Conservation (phyloP, 1,140 invertebrate species). For the Portunus trituberculatus region DNA sequence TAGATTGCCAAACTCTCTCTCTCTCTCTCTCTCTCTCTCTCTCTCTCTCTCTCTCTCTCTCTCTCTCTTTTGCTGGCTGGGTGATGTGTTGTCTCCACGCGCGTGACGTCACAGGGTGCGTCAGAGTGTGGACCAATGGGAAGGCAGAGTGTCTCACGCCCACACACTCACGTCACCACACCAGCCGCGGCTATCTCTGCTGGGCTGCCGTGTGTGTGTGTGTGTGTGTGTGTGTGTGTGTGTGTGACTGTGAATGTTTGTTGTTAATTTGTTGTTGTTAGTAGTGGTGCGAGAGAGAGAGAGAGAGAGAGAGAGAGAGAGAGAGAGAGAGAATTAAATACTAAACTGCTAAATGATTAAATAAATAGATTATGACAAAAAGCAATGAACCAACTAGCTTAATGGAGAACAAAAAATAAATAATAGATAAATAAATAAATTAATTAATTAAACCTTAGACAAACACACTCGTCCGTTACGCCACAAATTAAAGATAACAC, state of each 20-base stretch:
- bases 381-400: not conserved
- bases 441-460: too few relatives aligned
- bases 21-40: not conserved
- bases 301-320: conserved; percentile 42
- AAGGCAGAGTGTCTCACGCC: not conserved
- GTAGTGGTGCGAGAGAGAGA: not conserved
- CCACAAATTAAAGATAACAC: too few relatives aligned
- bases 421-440: too few relatives aligned
- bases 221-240: conserved; percentile 20
- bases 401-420: not conserved
- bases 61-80: too few relatives aligned
- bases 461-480: too few relatives aligned
- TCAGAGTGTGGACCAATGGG: not conserved
- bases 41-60: too few relatives aligned
- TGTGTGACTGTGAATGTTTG: not conserved
- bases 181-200: not conserved
- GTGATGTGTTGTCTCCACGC: not conserved
- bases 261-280: too few relatives aligned
- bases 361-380: too few relatives aligned
- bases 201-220: not conserved
- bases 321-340: not conserved
- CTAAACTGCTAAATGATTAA: too few relatives aligned
- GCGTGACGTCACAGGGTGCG: conserved; percentile 5
- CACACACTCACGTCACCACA: not conserved
- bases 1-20: not conserved